Evolutionary conservation across 2,797 vertebrate genomes (phyloP).

Genomic region (Macrochelys suwanniensis): DNA sequence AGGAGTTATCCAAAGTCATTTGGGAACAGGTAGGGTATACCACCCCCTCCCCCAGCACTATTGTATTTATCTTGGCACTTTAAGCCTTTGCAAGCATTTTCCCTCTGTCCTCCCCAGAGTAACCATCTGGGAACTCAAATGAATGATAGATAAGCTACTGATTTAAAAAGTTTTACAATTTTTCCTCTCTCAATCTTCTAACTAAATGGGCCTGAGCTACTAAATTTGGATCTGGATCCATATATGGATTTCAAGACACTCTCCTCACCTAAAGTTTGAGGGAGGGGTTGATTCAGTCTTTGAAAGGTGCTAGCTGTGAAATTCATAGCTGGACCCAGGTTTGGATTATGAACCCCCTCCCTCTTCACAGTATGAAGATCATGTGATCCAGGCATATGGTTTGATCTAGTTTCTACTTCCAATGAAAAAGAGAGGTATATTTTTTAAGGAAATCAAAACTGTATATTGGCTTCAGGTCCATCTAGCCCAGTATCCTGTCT

Average conservation of each 20-base stretch:
- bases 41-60: neutral
- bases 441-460: no score
- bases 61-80: neutral
- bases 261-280: neutral
- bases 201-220: neutral
- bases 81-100: neutral
- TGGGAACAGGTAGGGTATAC: constrained; percentile 83
- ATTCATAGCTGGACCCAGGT: neutral
- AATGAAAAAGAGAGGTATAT: no score
- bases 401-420: neutral
- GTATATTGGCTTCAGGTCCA: no score
- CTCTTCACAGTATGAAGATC: neutral
- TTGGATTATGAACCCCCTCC: neutral
- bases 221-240: neutral
- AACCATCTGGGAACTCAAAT: neutral
- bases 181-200: neutral
- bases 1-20: constrained; percentile 85
- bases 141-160: neutral
- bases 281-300: neutral
- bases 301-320: neutral
- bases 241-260: neutral
- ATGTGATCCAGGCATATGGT: neutral
- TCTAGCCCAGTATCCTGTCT: no score
- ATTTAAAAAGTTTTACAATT: neutral
- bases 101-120: neutral